A percentile compares a stretch with the other conserved stretches of the same genome.
Conservation (phyloP, 2,888 invertebrate genomes). For the Sericinus montela region DNA sequence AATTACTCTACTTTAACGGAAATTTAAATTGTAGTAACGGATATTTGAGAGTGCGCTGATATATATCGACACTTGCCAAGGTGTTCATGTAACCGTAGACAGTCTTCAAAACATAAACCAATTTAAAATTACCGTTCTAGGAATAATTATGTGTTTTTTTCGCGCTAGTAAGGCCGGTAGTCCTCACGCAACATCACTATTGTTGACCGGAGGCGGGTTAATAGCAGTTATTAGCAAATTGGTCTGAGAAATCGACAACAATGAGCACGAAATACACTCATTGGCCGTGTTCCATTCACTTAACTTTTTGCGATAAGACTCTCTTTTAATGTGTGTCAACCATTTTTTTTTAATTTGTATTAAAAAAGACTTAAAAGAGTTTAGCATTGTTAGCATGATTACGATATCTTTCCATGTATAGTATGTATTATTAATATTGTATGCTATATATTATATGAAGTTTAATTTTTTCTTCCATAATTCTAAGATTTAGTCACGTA, state of each 20-base stretch:
- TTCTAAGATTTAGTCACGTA: no score
- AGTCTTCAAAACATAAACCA: slow-evolving; percentile 49
- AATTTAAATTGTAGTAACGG: slow-evolving; percentile 20
- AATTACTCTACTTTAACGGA: slow-evolving; percentile 1
- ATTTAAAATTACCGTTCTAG: slow-evolving; percentile 71
- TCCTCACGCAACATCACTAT: slow-evolving; percentile 50
- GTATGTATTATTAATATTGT: not conserved
- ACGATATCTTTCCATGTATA: not conserved
- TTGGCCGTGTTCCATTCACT: slow-evolving; percentile 64
- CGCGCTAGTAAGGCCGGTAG: slow-evolving; percentile 53
- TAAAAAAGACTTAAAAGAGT: slow-evolving; percentile 11
- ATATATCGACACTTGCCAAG: slow-evolving; percentile 46
- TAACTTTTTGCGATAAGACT: slow-evolving; percentile 56
- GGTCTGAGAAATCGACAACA: slow-evolving; percentile 70
- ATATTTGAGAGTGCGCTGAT: slow-evolving; percentile 28
- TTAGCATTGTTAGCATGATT: not conserved
- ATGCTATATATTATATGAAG: no score
- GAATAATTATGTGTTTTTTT: slow-evolving; percentile 66
- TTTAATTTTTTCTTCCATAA: no score
- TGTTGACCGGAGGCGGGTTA: slow-evolving; percentile 56
- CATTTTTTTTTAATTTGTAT: slow-evolving; percentile 46
- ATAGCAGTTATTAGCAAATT: slow-evolving; percentile 70
- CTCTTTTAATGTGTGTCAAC: slow-evolving; percentile 61
- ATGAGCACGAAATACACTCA: slow-evolving; percentile 70
- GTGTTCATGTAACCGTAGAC: slow-evolving; percentile 57